Percentiles rank a stretch among this genome's conserved stretches.
phyloP scores from a whole-genome alignment of 2,113 vertebrate species.

The Scolopax mira region DNA sequence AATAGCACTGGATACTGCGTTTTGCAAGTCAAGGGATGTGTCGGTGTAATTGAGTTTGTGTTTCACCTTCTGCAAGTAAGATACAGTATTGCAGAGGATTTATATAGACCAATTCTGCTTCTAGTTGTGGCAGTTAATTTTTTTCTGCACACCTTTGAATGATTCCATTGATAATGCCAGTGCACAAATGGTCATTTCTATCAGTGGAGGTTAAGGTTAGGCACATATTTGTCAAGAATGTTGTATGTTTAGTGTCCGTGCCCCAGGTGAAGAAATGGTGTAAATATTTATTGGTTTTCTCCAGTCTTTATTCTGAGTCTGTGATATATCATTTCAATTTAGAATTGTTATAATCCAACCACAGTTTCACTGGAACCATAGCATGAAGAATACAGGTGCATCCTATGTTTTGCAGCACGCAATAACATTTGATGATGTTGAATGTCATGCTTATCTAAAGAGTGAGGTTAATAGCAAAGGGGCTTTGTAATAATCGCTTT shows the following conservation, averaged over 20 bases:
- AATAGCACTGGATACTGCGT: background rate
- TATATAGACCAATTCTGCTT: background rate
- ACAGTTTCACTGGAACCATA: background rate
- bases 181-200: background rate
- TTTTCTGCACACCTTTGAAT: background rate
- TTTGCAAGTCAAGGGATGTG: background rate
- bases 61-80: background rate
- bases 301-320: background rate
- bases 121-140: background rate
- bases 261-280: background rate
- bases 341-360: background rate
- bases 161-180: background rate
- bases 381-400: background rate
- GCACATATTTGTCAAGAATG: background rate
- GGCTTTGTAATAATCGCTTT: background rate
- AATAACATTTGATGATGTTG: slow-evolving; percentile 6
- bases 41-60: background rate
- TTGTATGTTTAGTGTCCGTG: background rate
- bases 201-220: background rate
- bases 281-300: background rate
- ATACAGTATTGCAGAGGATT: background rate
- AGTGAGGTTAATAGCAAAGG: slow-evolving; percentile 9
- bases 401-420: background rate
- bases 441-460: slow-evolving; percentile 7
- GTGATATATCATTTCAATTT: background rate